Evolutionary conservation across 1,140 invertebrate genomes (phyloP).

Genomic region (Psix sp.): DNA sequence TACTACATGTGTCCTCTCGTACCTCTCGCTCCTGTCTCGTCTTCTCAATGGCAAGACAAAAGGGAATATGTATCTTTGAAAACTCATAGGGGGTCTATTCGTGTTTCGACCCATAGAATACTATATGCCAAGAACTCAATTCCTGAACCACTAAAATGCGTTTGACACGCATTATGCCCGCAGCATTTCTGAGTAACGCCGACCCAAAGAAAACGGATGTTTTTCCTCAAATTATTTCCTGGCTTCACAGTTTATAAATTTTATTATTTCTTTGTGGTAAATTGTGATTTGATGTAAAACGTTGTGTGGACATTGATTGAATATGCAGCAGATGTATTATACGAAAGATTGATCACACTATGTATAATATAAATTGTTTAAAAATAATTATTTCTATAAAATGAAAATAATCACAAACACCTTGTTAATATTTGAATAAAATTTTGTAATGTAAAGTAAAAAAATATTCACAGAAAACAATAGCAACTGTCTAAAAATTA

Average conservation of each 20-base stretch:
- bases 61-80: conserved; percentile 39
- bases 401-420: too few relatives aligned
- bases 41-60: conserved; percentile 39
- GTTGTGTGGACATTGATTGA: conserved; percentile 34
- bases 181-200: conserved; percentile 32
- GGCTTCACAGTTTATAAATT: conserved; percentile 49
- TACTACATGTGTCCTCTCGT: conserved; percentile 52
- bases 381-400: too few relatives aligned
- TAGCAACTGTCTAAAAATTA: too few relatives aligned
- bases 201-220: conserved; percentile 10
- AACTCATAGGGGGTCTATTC: conserved; percentile 49
- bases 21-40: conserved; percentile 8
- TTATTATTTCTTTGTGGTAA: conserved; percentile 43
- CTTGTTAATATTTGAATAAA: too few relatives aligned
- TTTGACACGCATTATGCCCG: conserved; percentile 51
- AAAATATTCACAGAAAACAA: too few relatives aligned
- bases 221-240: conserved; percentile 45
- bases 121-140: conserved; percentile 52
- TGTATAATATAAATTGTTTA: too few relatives aligned
- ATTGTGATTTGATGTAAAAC: conserved; percentile 41
- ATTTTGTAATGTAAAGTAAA: too few relatives aligned
- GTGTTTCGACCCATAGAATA: conserved; percentile 24
- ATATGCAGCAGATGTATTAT: conserved; percentile 47
- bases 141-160: conserved; percentile 26
- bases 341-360: conserved; percentile 6